Evolutionary conservation across 1,140 invertebrate species (phyloP), one percentile per base, ranked within the genome.

Genomic region (Hermetia illucens): DNA sequence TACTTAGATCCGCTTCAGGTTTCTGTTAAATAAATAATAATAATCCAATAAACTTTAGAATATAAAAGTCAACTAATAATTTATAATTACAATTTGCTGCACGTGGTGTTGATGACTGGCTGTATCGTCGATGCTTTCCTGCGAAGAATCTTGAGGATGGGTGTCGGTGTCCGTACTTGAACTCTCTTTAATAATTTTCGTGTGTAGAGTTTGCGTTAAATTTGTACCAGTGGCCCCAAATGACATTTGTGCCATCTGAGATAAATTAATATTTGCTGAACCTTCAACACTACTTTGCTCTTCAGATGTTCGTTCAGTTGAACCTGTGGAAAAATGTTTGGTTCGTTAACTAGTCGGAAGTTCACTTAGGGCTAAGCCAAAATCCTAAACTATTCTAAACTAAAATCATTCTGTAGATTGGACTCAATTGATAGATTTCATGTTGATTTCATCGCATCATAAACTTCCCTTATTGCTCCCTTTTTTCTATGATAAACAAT

Each of bases 321-420:
- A 78, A 5, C 79, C 78, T 15, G 70, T 74, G 2, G 8, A 13
- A 9, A 27, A 27, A 9, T 27, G 24, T n/a, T n/a, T n/a, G n/a
- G n/a, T n/a, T n/a, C n/a, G n/a, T n/a, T n/a, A n/a, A n/a, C n/a
- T n/a, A n/a, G n/a, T n/a, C n/a, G n/a, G n/a, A n/a, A n/a, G n/a
- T n/a, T n/a, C n/a, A n/a, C n/a, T n/a, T n/a, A n/a, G n/a, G n/a
- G n/a, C n/a, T n/a, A n/a, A n/a, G n/a, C n/a, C n/a, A n/a, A n/a
- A n/a, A n/a, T n/a, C n/a, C n/a, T n/a, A n/a, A n/a, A n/a, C n/a
- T n/a, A n/a, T n/a, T n/a, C n/a, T n/a, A n/a, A n/a, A n/a, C n/a
- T n/a, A n/a, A n/a, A n/a, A n/a, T n/a, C n/a, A n/a, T n/a, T n/a
- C n/a, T n/a, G n/a, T n/a, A n/a, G n/a, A n/a, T n/a, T n/a, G n/a